These are phyloP conservation scores for Orbicella faveolata DNA, from an alignment of 64 coral and sea anemone genomes.

Conservation along the genomic window DNA sequence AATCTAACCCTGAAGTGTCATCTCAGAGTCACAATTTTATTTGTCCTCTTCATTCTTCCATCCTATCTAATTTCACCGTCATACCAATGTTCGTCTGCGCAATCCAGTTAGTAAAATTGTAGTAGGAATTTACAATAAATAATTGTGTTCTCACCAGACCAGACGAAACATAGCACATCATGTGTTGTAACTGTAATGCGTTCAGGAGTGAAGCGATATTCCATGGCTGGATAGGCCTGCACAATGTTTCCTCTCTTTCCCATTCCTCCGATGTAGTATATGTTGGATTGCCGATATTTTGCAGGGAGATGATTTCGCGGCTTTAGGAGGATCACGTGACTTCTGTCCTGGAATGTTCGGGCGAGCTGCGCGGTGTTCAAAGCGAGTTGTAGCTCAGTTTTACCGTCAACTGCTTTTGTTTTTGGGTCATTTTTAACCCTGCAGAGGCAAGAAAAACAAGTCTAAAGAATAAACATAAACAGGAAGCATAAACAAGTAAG, in stretches of 20 bases:
- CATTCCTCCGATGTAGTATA: slow-evolving; percentile 51
- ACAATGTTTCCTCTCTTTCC: slow-evolving; percentile 57
- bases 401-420: slow-evolving; percentile 26
- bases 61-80: too few relatives aligned
- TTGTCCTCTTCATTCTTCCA: too few relatives aligned
- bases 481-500: too few relatives aligned
- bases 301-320: slow-evolving; percentile 16
- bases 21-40: too few relatives aligned
- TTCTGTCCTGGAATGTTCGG: slow-evolving; percentile 56
- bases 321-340: slow-evolving; percentile 43
- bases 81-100: background rate
- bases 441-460: background rate
- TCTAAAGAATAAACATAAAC: too few relatives aligned
- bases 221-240: slow-evolving; percentile 52
- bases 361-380: slow-evolving; percentile 34
- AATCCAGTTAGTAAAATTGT: background rate
- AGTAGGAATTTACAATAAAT: background rate
- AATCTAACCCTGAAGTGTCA: too few relatives aligned
- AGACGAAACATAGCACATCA: slow-evolving; percentile 54
- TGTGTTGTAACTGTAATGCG: slow-evolving; percentile 41
- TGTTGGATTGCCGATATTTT: slow-evolving; percentile 15
- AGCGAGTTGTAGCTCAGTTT: slow-evolving; percentile 24
- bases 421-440: slow-evolving; percentile 39
- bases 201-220: slow-evolving; percentile 54
- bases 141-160: slow-evolving; percentile 26